Conservation (phyloP, 2,113 vertebrate species). For the Trichomycterus rosablanca region DNA sequence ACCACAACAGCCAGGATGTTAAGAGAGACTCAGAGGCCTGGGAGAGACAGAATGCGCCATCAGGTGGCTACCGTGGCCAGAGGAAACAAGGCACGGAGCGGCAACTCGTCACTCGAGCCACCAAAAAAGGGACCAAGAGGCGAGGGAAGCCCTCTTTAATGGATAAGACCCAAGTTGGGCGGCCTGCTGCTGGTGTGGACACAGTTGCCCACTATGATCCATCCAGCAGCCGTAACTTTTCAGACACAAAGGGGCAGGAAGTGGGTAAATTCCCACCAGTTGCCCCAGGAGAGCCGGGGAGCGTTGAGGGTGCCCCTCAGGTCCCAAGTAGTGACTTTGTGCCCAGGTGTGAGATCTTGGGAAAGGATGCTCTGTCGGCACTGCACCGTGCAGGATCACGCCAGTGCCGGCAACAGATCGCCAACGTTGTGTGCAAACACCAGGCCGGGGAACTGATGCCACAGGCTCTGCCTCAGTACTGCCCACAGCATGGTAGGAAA, state of each 20-base stretch:
- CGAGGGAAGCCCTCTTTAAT: constrained; percentile 51
- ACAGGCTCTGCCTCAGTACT: constrained; percentile 79
- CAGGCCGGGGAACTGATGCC: constrained; percentile 88
- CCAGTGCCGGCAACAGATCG: constrained; percentile 91
- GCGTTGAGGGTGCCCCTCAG: constrained; percentile 88
- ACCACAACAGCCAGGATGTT: constrained; percentile 79
- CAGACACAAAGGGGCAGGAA: constrained; percentile 45
- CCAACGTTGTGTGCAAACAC: constrained; percentile 90
- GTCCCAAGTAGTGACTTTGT: constrained; percentile 78
- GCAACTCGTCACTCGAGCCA: constrained; percentile 53
- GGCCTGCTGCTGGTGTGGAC: constrained; percentile 44
- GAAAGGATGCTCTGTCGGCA: constrained; percentile 90
- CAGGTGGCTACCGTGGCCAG: constrained; percentile 67
- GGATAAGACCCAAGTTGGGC: constrained; percentile 53
- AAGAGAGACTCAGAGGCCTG: constrained; percentile 66
- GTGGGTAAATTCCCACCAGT: constrained; percentile 64
- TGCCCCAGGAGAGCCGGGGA: constrained; percentile 85
- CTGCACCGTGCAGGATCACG: constrained; percentile 84
- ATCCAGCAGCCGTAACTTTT: constrained; percentile 82
- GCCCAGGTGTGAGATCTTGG: constrained; percentile 87
- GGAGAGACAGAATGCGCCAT: constrained; percentile 64
- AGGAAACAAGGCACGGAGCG: constrained; percentile 69
- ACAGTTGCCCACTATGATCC: constrained; percentile 60
- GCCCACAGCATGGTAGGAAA: constrained; percentile 78
- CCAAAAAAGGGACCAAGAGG: constrained; percentile 63